Percentiles rank a stretch among this genome's conserved stretches.
These are phyloP conservation scores for Scolanthus callimorphus DNA, from an alignment of 92 coral and sea anemone species.

Conservation along the genomic window DNA sequence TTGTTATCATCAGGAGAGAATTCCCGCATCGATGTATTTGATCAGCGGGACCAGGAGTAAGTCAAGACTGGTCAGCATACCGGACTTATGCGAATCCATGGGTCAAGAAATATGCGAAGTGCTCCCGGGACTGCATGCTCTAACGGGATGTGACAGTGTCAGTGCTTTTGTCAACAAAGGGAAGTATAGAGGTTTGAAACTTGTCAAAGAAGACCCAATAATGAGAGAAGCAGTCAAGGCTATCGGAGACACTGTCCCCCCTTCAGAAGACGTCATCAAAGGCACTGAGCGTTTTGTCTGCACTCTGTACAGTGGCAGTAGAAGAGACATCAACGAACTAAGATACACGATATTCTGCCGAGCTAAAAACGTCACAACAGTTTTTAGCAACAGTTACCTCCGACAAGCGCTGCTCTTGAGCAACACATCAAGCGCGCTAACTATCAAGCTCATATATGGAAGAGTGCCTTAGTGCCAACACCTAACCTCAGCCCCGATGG, in stretches of 20 bases:
- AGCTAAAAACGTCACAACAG: constrained; percentile 32
- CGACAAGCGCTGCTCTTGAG: constrained; percentile 33
- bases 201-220: constrained; percentile 21
- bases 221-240: constrained; percentile 14
- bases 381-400: constrained; percentile 55
- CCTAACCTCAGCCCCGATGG: constrained; percentile 19
- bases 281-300: constrained; percentile 36
- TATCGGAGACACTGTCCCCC: constrained; percentile 41
- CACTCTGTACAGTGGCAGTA: constrained; percentile 42
- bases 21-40: constrained; percentile 32
- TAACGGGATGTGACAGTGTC: constrained; percentile 55
- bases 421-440: constrained; percentile 54
- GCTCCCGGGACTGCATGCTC: constrained; percentile 53
- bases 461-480: constrained; percentile 20
- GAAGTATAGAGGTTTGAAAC: constrained; percentile 47
- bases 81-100: constrained; percentile 42
- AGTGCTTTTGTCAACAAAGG: constrained; percentile 55
- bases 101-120: constrained; percentile 28
- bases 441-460: constrained; percentile 52
- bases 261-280: constrained; percentile 11
- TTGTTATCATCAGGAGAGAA: constrained; percentile 30
- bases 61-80: constrained; percentile 23
- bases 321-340: constrained; percentile 21
- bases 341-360: constrained; percentile 40
- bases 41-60: constrained; percentile 50